Evolutionary conservation across 2,888 invertebrate species (phyloP).

Genomic region (Erebia palarica): DNA sequence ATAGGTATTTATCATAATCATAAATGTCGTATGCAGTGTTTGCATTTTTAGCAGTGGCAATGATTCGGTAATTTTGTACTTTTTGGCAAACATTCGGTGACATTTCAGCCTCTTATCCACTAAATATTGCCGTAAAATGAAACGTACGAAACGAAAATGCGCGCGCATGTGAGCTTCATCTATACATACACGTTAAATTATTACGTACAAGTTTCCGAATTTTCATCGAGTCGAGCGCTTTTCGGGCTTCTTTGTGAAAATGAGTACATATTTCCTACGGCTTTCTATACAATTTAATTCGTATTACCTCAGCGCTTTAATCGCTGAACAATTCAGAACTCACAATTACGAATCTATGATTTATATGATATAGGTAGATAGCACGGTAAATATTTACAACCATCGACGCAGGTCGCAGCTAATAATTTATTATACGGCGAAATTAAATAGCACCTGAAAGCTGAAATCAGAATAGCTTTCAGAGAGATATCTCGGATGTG

Average conservation of each 20-base stretch:
- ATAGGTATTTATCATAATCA: too few relatives aligned
- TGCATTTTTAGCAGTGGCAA: too few relatives aligned
- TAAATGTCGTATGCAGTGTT: too few relatives aligned
- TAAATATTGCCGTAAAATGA: neutral
- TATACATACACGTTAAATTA: too few relatives aligned
- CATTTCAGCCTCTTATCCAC: neutral
- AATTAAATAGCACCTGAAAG: constrained; percentile 40
- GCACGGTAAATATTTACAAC: constrained; percentile 58
- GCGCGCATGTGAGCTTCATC: neutral
- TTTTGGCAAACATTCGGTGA: too few relatives aligned
- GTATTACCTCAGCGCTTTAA: neutral
- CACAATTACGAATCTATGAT: constrained; percentile 1
- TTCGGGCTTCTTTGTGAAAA: neutral
- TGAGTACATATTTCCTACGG: neutral
- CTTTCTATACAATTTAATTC: neutral
- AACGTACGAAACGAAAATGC: constrained; percentile 2
- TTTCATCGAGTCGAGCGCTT: constrained; percentile 3
- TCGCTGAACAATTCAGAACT: constrained; percentile 4
- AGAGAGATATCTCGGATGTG: constrained; percentile 36
- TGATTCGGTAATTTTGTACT: too few relatives aligned
- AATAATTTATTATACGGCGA: constrained; percentile 50
- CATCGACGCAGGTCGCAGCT: constrained; percentile 38
- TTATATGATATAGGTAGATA: constrained; percentile 35
- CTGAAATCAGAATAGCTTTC: neutral
- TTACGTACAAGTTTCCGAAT: neutral